These are phyloP conservation scores for Dipodomys merriami DNA, from an alignment of 2,113 vertebrate genomes.

Conservation along the genomic window DNA sequence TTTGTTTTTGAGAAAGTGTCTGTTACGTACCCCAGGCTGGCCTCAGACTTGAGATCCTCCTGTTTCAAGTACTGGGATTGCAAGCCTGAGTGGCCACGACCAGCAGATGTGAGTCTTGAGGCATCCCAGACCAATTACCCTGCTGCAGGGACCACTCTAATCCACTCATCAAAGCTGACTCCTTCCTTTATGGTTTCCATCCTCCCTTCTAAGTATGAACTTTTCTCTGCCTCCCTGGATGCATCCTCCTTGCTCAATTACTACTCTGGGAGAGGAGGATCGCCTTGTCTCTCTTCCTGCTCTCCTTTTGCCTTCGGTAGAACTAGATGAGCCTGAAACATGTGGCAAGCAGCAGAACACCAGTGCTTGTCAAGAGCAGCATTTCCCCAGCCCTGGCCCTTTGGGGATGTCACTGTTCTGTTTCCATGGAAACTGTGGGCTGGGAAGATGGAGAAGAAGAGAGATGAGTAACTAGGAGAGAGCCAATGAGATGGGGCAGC, in stretches of 20 bases:
- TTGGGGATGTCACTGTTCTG: conserved; percentile 63
- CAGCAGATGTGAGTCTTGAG: too few relatives aligned
- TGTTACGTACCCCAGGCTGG: not conserved
- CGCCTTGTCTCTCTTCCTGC: not conserved
- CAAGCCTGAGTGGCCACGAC: too few relatives aligned
- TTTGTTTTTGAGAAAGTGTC: not conserved
- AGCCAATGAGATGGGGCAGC: conserved; percentile 62
- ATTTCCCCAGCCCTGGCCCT: conserved; percentile 21
- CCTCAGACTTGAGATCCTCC: not conserved
- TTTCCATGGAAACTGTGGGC: conserved; percentile 69
- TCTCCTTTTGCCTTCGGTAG: not conserved
- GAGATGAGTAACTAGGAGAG: conserved; percentile 61
- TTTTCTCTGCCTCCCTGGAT: not conserved
- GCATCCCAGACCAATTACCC: not conserved
- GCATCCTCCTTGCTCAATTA: not conserved
- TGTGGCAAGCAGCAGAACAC: conserved; percentile 42
- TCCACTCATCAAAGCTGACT: too few relatives aligned
- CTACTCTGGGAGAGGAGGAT: not conserved
- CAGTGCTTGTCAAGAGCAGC: conserved; percentile 11
- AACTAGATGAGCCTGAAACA: conserved; percentile 29
- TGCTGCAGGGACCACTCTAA: too few relatives aligned
- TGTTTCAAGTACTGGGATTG: not conserved
- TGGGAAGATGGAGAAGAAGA: conserved; percentile 59
- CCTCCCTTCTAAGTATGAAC: not conserved
- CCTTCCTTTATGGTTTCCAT: not conserved